Evolutionary conservation across 2,888 invertebrate genomes (phyloP), one percentile per base, ranked within the genome.

Genomic region (Lagria hirta): DNA sequence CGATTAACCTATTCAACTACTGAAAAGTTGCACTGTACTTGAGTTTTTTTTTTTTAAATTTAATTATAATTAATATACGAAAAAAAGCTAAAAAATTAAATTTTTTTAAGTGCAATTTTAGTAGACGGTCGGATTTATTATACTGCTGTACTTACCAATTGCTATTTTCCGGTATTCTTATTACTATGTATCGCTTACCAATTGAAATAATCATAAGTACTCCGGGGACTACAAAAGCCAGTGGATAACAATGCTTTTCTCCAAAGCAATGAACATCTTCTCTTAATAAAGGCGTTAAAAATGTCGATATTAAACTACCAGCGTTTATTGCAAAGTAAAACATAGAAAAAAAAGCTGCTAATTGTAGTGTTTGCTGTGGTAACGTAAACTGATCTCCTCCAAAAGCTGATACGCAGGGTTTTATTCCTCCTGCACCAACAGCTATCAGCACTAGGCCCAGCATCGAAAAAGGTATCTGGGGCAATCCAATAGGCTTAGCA

Each of bases 321-420:
- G 83, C 81, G 69, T 95, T 95, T 64, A 96, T 94, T 29, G 91
- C 75, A 65, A 95, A 90, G 73, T 96, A 96, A 70, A 94, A 95
- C 1, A 94, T 72, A 0, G 93, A 94, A 73, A 96, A 96, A 74
- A 90, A 96, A 45, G 81, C 81, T 11, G 84, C 82, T 44, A 93
- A 73, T 62, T 88, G 83, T 58, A 73, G 75, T 55, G 82, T 82
- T 70, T 94, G 88, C 49, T 86, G 82, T 0, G 87, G 87, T 27
- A 88, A 58, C 33, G 80, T 75, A 70, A 94, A 92, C 71, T 94
- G 95, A 68, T 96, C 95, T 0, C 93, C 95, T 1, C 95, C 95
- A 67, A 96, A 95, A 0, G 95, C 89, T 0, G 90, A 80, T 0
- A 95, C 93, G 62, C 93, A 94, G 0, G 95, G 93, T 64, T 95